Base-by-base conservation (phyloP, 2,888 invertebrate genomes). In the Lydus trimaculatus region DNA sequence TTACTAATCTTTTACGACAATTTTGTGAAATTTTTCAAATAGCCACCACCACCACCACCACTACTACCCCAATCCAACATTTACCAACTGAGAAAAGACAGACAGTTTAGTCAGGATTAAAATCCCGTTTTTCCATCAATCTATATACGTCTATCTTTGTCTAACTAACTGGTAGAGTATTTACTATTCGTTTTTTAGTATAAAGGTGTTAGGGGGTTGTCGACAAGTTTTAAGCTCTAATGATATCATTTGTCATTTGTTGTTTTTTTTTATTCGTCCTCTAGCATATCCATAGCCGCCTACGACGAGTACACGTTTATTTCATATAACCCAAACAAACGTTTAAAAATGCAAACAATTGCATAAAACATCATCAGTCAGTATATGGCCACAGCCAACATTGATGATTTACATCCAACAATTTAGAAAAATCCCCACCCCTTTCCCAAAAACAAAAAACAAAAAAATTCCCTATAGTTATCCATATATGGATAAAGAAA, bases 181-280 rank as follows among this genome's bases (percentile, higher is more conserved):
- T 43, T 43, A 36, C 36, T 36, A 36, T 36, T 36, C 36, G n/a
- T 43, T 43, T 43, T 15, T 15, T 11, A 2, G 36, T 6, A 15
- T 43, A 17, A 17, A 43, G 17, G 17, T n/a, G 43, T 43, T 11
- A 17, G 43, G 11, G 39, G 43, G 43, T 43, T n/a, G 65, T 66
- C 69, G 69, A 73, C 78, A 79, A 80, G 80, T 82, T 80, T 81
- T 80, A 79, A 79, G 80, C 80, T 80, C 81, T 82, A 82, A 82
- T 80, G 81, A 80, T 73, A 73, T 78, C 76, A 80, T 81, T 82
- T 82, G 80, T 82, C 81, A 82, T 76, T 79, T 81, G 79, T 80
- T n/a, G n/a, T n/a, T n/a, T n/a, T n/a, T 82, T 78, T 75, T 71
- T 69, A 67, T 67, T 74, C 73, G 65, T 72, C 43, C 75, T 78